Evolutionary conservation across 2,888 invertebrate species (phyloP), one percentile per base, ranked within the genome.

Genomic region (Caenorhabditis drosophilae): DNA sequence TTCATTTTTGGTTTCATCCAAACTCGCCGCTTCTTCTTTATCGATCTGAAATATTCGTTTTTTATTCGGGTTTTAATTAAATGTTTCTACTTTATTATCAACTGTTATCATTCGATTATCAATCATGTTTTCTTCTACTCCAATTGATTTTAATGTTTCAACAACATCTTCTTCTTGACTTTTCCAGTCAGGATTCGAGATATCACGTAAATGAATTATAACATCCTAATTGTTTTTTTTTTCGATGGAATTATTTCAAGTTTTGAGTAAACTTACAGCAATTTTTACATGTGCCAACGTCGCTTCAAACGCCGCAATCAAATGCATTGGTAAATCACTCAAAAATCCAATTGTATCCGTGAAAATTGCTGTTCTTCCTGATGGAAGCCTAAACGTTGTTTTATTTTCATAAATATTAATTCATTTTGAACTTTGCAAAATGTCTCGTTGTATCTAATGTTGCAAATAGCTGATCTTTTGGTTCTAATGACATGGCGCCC

Each of bases 261-360:
- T 15, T 12, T 46, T 26, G 20, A n/a, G 4, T 20, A 9, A 11
- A 72, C 84, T 74, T 66, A 86, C 90, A 40, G 92, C 90, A 70
- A 88, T 84, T 77, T 90, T 85, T 0, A 90, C 90, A 85, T 92
- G 92, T 81, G 91, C 90, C 52, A 93, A 85, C 0, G 92, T 92
- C 0, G 90, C 90, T 46, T 88, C 85, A 83, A 92, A 92, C 47
- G 92, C 90, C 75, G 90, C 90, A 34, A 92, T 88, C 40, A 92
- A 86, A 58, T 88, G 87, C 1, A 89, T 89, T 0, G 92, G 92
- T 58, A 93, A 88, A 83, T 92, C 89, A 4, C 91, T 89, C 83
- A 93, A 90, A 83, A 92, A 93, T 0, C 92, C 76, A 36, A 92
- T 90, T 0, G 92, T 93, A 84, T 93, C 92, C 67, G 92, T 88